These are phyloP conservation scores for Cheilosia vernalis DNA, from an alignment of 2,888 invertebrate species.

Conservation along the genomic window DNA sequence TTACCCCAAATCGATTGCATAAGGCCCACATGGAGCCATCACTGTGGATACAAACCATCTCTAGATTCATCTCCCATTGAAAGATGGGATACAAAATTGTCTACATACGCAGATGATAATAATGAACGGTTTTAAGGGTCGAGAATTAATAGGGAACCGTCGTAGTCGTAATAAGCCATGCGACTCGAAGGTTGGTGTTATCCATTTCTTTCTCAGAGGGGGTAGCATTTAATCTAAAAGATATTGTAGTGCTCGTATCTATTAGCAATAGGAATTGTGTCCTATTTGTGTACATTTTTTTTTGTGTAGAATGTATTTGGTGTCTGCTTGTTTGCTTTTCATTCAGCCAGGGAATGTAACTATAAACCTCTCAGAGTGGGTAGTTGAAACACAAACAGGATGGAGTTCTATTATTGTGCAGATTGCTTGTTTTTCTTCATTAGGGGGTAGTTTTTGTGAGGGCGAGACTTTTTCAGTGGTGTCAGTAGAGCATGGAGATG, in stretches of 20 bases:
- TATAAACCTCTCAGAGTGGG: neutral
- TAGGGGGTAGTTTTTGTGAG: neutral
- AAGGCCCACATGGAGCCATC: slow-evolving; percentile 24
- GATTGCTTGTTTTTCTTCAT: slow-evolving; percentile 8
- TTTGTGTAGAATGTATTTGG: neutral
- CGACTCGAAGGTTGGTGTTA: neutral
- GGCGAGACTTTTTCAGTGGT: neutral
- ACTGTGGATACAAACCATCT: slow-evolving; percentile 15
- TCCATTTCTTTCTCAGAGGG: neutral
- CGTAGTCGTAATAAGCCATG: slow-evolving; percentile 11
- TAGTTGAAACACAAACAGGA: neutral
- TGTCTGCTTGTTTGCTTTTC: neutral
- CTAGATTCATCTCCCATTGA: slow-evolving; percentile 7
- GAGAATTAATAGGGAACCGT: slow-evolving; percentile 38
- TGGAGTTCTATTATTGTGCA: neutral
- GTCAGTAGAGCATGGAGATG: neutral
- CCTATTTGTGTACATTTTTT: slow-evolving; percentile 26
- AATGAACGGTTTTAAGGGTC: slow-evolving; percentile 40
- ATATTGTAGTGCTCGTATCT: slow-evolving; percentile 20
- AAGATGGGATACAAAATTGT: slow-evolving; percentile 40
- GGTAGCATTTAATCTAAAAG: slow-evolving; percentile 20
- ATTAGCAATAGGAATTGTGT: slow-evolving; percentile 39
- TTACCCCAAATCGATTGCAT: slow-evolving; percentile 23
- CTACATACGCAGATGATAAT: slow-evolving; percentile 56
- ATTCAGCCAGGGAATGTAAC: neutral